Conservation (phyloP, 2,888 invertebrate genomes). For the Elgonia sp. region DNA sequence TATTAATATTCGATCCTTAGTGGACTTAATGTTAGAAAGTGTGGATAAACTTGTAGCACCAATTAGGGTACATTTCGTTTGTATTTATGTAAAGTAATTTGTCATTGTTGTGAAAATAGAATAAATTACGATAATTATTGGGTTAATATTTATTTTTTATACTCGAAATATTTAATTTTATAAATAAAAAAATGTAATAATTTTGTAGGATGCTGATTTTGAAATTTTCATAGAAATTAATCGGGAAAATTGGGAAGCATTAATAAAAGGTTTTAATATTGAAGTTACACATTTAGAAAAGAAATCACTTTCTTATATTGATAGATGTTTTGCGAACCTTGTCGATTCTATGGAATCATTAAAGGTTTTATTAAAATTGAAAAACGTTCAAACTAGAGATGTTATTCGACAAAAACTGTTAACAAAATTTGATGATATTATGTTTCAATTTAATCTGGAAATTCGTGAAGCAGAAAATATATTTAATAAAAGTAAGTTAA, state of each 20-base stretch:
- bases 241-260: conserved; percentile 95
- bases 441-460: conserved; percentile 95
- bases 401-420: conserved; percentile 92
- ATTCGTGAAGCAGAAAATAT: conserved; percentile 91
- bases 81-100: no score
- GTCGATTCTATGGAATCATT: conserved; percentile 95
- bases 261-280: conserved; percentile 92
- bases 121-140: no score
- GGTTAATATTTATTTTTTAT: no score
- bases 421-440: conserved; percentile 94
- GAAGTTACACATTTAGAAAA: conserved; percentile 92
- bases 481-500: conserved; percentile 89
- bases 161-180: neutral
- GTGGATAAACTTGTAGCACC: conserved; percentile 93
- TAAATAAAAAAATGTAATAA: neutral
- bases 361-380: conserved; percentile 93
- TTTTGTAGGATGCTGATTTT: conserved; percentile 89
- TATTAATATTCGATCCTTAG: conserved; percentile 94
- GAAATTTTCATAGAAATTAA: conserved; percentile 93
- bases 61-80: conserved; percentile 87
- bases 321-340: conserved; percentile 94
- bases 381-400: conserved; percentile 92
- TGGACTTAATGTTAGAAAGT: conserved; percentile 94
- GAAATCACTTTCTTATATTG: conserved; percentile 94
- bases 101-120: no score